Percentiles rank a stretch among this genome's conserved stretches.
phyloP scores from a whole-genome alignment of 2,797 vertebrate species.

The Apogon talboti region DNA sequence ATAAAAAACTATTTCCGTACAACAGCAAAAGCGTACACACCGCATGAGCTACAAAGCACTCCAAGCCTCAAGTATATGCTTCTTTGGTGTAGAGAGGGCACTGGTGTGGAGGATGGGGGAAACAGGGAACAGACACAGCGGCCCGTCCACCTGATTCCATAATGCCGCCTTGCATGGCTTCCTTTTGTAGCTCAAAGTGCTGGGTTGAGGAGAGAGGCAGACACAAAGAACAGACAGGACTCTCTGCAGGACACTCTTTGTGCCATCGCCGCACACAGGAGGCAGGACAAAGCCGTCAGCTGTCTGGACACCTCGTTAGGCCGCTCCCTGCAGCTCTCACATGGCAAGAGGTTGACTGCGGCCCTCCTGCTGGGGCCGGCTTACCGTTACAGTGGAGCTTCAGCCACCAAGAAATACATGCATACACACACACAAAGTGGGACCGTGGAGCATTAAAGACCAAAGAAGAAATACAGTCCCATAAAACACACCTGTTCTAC shows the following conservation, averaged over 20 bases:
- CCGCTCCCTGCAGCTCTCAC: constrained; percentile 75
- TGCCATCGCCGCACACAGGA: constrained; percentile 65
- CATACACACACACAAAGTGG: constrained; percentile 30
- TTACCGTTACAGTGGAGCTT: constrained; percentile 57
- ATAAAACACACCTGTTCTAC: constrained; percentile 81
- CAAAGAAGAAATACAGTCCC: constrained; percentile 55
- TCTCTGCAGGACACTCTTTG: constrained; percentile 78
- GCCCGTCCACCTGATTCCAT: constrained; percentile 79
- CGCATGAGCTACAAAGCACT: constrained; percentile 7
- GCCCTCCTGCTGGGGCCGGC: constrained; percentile 61
- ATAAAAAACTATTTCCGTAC: constrained; percentile 31
- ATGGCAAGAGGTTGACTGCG: constrained; percentile 68
- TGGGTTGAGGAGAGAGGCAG: constrained; percentile 64
- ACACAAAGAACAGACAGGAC: constrained; percentile 83
- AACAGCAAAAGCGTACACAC: constrained; percentile 10
- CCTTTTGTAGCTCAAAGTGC: constrained; percentile 69
- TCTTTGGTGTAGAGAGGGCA: constrained; percentile 28
- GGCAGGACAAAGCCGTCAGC: constrained; percentile 79
- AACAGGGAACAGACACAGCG: constrained; percentile 23
- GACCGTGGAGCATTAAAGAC: constrained; percentile 43
- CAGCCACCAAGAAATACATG: constrained; percentile 41
- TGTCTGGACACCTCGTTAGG: constrained; percentile 82
- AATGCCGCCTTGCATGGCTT: constrained; percentile 43
- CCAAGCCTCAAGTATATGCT: constrained; percentile 4
- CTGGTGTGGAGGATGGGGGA: constrained; percentile 23